These are phyloP conservation scores for Diacarnus erythraeanus DNA, from an alignment of 37 sponge, comb jelly and placozoan species.

Conservation along the genomic window DNA sequence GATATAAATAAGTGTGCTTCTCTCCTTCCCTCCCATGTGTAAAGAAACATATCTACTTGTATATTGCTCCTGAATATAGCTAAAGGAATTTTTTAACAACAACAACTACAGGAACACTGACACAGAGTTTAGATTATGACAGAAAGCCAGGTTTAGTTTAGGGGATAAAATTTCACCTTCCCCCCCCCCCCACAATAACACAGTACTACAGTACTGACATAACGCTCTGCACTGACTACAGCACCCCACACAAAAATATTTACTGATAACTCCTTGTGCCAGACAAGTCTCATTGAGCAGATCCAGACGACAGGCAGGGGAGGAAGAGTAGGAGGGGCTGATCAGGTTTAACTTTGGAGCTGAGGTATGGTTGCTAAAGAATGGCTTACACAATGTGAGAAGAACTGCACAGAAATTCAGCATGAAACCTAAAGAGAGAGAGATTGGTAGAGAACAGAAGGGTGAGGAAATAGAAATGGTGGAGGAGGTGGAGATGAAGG, in stretches of 20 bases:
- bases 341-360: constrained; percentile 66
- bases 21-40: too few relatives aligned
- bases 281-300: constrained; percentile 71
- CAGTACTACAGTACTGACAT: too few relatives aligned
- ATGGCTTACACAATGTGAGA: constrained; percentile 73
- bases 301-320: constrained; percentile 63
- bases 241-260: background rate
- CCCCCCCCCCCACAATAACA: too few relatives aligned
- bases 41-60: too few relatives aligned
- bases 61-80: too few relatives aligned
- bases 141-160: too few relatives aligned
- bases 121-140: too few relatives aligned
- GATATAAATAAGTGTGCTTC: background rate
- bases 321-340: constrained; percentile 42
- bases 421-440: too few relatives aligned
- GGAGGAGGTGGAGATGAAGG: background rate
- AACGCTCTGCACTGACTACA: background rate
- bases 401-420: constrained; percentile 84
- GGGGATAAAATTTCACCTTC: too few relatives aligned
- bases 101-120: too few relatives aligned
- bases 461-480: background rate
- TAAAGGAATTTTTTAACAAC: too few relatives aligned
- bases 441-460: background rate
- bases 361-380: constrained; percentile 54
- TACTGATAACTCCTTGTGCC: constrained; percentile 53